phyloP scores from a whole-genome alignment of 1,140 invertebrate species.

The Zaprionus tsacasi region DNA sequence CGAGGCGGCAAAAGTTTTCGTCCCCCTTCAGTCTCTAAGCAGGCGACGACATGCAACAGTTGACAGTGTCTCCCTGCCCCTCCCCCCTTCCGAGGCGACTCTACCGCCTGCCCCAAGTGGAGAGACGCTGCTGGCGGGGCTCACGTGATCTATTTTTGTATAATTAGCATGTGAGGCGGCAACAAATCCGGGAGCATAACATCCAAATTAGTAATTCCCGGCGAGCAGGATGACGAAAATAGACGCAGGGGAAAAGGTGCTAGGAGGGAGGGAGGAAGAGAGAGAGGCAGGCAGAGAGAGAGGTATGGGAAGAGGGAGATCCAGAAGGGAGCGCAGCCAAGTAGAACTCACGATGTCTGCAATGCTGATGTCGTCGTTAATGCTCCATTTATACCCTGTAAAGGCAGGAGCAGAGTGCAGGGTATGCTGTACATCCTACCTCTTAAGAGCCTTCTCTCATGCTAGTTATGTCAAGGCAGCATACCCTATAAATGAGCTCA shows the following conservation, averaged over 20 bases:
- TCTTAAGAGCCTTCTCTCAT: too few species aligned
- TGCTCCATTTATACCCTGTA: slow-evolving; percentile 38
- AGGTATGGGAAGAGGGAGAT: neutral
- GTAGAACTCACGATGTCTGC: slow-evolving; percentile 39
- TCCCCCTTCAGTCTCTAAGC: slow-evolving; percentile 41
- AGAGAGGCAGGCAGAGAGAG: neutral
- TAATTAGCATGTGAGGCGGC: slow-evolving; percentile 71
- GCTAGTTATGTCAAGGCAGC: too few species aligned
- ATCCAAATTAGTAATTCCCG: slow-evolving; percentile 57
- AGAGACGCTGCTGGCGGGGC: slow-evolving; percentile 6
- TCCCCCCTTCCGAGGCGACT: too few species aligned
- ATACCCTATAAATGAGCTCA: neutral
- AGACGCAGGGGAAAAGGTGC: slow-evolving; percentile 12
- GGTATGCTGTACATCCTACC: neutral
- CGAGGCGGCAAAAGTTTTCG: slow-evolving; percentile 47
- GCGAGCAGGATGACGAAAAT: slow-evolving; percentile 35
- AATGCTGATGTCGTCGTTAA: slow-evolving; percentile 36
- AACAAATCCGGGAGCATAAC: slow-evolving; percentile 60
- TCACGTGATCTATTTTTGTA: slow-evolving; percentile 69
- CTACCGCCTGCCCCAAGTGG: too few species aligned
- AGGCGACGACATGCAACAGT: slow-evolving; percentile 76
- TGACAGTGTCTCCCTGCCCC: slow-evolving; percentile 32
- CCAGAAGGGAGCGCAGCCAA: slow-evolving; percentile 20
- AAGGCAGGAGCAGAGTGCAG: neutral
- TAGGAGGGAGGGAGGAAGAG: neutral